Conservation (phyloP, 1,140 invertebrate species). For the Conus betulinus region DNA sequence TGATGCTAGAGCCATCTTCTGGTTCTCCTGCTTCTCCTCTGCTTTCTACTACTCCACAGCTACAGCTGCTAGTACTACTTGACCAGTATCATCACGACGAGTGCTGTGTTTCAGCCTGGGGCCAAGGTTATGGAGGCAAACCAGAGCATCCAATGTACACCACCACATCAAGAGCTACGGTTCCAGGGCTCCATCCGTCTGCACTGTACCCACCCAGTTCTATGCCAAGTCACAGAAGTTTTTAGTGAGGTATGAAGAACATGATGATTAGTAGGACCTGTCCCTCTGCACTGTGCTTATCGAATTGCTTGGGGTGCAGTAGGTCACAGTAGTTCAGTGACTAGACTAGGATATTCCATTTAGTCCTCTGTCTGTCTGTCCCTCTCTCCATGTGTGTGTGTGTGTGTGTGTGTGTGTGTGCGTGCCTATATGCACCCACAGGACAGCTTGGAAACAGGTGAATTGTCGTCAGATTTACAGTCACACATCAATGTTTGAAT, state of each 20-base stretch:
- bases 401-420: no score
- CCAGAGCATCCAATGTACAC: constrained; percentile 72
- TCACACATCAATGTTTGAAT: no score
- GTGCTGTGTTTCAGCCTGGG: constrained; percentile 55
- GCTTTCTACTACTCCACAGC: neutral
- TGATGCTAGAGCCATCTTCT: neutral
- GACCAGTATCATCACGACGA: neutral
- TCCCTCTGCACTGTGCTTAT: no score
- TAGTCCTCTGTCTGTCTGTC: no score
- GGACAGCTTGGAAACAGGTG: no score
- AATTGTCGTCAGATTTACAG: no score
- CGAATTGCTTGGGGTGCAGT: no score
- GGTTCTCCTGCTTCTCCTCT: neutral
- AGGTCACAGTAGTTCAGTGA: no score
- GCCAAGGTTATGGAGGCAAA: constrained; percentile 69
- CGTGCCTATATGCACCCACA: no score
- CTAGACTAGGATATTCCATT: no score
- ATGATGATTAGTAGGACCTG: no score
- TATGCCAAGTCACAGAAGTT: constrained; percentile 71
- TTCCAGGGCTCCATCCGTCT: constrained; percentile 64
- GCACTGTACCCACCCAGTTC: constrained; percentile 71
- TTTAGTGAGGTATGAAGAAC: constrained; percentile 63
- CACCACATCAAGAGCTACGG: constrained; percentile 67
- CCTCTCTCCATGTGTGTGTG: no score
- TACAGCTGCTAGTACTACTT: neutral